phyloP scores from a whole-genome alignment of 1,140 invertebrate species.

The Neomicropteryx cornuta region DNA sequence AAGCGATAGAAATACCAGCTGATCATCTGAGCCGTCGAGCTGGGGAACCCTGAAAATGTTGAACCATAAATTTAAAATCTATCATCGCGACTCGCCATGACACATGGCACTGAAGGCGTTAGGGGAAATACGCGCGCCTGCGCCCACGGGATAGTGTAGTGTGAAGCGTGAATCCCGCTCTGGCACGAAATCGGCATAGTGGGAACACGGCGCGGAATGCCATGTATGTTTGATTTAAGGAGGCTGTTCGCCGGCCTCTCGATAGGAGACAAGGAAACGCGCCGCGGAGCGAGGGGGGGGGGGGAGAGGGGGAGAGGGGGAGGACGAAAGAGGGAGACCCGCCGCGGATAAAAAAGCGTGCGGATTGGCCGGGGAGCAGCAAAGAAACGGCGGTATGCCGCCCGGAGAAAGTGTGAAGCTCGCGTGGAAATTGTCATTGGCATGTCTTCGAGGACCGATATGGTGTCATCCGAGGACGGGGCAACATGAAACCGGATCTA shows the following conservation, averaged over 20 bases:
- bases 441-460: too few species aligned
- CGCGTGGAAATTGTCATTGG: too few species aligned
- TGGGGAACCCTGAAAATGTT: neutral
- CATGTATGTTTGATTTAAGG: constrained; percentile 9
- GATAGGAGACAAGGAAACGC: neutral
- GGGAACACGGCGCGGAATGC: constrained; percentile 3
- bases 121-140: too few species aligned
- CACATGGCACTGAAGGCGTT: too few species aligned
- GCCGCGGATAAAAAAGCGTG: neutral
- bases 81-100: too few species aligned
- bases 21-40: too few species aligned
- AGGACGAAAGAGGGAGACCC: neutral
- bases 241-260: constrained; percentile 2
- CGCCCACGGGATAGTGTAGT: too few species aligned
- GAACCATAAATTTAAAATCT: too few species aligned
- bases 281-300: neutral
- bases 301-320: neutral
- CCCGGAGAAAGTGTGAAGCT: constrained; percentile 5
- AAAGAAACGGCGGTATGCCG: neutral
- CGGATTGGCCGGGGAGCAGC: neutral
- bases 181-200: constrained; percentile 1
- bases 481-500: too few species aligned
- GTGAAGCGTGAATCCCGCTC: too few species aligned
- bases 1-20: too few species aligned
- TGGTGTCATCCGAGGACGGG: too few species aligned